A percentile compares a stretch with the other conserved stretches of the same genome.
Conservation (phyloP, 2,113 vertebrate genomes). For the Varanus komodoensis region DNA sequence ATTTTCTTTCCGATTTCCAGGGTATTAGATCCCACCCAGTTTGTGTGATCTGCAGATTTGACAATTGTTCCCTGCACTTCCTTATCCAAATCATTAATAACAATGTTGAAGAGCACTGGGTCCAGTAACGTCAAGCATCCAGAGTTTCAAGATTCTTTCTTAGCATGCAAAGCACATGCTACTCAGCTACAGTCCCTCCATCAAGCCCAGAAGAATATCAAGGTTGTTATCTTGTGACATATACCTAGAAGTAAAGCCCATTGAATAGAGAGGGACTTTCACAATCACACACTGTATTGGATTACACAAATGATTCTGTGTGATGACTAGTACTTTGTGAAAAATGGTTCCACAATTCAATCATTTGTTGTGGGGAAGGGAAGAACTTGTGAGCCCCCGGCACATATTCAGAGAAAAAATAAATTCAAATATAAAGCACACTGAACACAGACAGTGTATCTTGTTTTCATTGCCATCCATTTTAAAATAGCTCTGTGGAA, state of each 20-base stretch:
- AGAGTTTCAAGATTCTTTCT: no score
- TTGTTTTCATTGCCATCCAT: neutral
- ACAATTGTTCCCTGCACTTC: no score
- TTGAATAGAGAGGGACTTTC: neutral
- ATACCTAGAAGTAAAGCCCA: neutral
- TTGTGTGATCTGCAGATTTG: no score
- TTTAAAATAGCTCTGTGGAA: slow-evolving; percentile 9
- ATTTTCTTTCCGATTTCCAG: no score
- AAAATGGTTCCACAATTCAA: neutral
- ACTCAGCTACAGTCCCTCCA: no score
- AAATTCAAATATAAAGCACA: neutral
- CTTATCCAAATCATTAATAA: no score
- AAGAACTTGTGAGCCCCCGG: neutral
- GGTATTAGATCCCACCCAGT: no score
- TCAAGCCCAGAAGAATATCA: neutral
- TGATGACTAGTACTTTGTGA: neutral
- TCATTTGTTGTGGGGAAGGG: no score
- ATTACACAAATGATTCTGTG: neutral
- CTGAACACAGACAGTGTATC: neutral
- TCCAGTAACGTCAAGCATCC: no score
- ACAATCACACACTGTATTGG: neutral
- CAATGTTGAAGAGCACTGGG: no score
- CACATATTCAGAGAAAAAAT: neutral
- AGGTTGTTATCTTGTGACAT: neutral
- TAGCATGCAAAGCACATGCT: no score